Conservation (phyloP, 1,140 invertebrate species). For the Augochlora pura region DNA sequence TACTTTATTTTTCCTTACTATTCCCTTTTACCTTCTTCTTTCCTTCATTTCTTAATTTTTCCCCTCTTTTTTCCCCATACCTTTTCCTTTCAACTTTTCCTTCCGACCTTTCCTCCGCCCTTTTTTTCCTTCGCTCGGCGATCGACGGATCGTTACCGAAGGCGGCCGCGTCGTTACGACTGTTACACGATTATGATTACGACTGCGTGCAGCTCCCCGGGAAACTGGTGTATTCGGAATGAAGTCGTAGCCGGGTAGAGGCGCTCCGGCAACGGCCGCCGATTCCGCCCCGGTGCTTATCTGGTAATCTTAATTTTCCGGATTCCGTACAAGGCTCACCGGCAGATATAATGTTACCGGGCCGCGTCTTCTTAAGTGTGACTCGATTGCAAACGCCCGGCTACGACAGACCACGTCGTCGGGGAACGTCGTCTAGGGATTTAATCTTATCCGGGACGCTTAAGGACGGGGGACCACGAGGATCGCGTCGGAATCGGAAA, state of each 20-base stretch:
- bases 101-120: too few relatives aligned
- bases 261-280: slow-evolving; percentile 27
- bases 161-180: slow-evolving; percentile 52
- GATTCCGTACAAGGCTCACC: slow-evolving; percentile 58
- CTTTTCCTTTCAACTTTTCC: too few relatives aligned
- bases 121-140: neutral
- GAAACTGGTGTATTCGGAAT: slow-evolving; percentile 62
- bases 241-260: slow-evolving; percentile 57
- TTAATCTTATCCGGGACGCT: slow-evolving; percentile 65
- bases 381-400: slow-evolving; percentile 68
- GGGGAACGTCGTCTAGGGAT: slow-evolving; percentile 51
- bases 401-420: slow-evolving; percentile 43
- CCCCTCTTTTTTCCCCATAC: too few relatives aligned
- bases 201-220: slow-evolving; percentile 35
- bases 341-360: slow-evolving; percentile 67
- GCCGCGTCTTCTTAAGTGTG: slow-evolving; percentile 65
- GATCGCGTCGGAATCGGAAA: slow-evolving; percentile 51
- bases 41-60: too few relatives aligned
- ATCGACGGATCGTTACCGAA: slow-evolving; percentile 29
- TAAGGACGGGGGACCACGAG: slow-evolving; percentile 51
- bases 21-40: too few relatives aligned
- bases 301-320: slow-evolving; percentile 72
- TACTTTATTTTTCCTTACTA: too few relatives aligned
- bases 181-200: slow-evolving; percentile 69
- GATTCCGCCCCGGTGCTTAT: slow-evolving; percentile 59